Evolutionary conservation across 92 coral and sea anemone species (phyloP).

Genomic region (Zoanthus gigantus): DNA sequence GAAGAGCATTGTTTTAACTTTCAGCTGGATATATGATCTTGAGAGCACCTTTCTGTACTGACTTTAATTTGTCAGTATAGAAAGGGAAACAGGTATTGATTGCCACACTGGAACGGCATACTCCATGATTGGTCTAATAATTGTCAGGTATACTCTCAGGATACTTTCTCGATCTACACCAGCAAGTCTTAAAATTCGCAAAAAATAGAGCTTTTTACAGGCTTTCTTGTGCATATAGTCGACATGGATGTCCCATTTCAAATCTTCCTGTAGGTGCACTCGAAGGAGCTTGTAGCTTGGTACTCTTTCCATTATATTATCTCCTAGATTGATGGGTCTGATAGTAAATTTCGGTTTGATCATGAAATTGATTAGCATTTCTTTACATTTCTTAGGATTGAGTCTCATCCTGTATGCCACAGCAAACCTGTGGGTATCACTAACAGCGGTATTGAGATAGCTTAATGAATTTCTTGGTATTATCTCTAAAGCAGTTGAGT

Average conservation of each 20-base stretch:
- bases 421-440: slow-evolving; percentile 36
- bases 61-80: neutral
- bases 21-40: neutral
- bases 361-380: slow-evolving; percentile 45
- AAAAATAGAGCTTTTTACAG: slow-evolving; percentile 39
- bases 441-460: slow-evolving; percentile 12
- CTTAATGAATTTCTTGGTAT: slow-evolving; percentile 49
- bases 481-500: slow-evolving; percentile 49
- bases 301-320: slow-evolving; percentile 23
- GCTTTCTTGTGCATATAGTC: slow-evolving; percentile 38
- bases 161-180: neutral
- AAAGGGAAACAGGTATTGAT: neutral
- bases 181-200: slow-evolving; percentile 27
- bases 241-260: slow-evolving; percentile 43
- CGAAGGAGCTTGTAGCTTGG: slow-evolving; percentile 38
- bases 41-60: neutral
- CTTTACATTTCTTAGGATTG: slow-evolving; percentile 51
- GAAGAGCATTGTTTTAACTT: neutral
- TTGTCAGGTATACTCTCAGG: slow-evolving; percentile 1
- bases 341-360: neutral
- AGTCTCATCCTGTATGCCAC: slow-evolving; percentile 22
- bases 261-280: slow-evolving; percentile 16
- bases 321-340: slow-evolving; percentile 28
- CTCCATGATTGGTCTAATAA: neutral
- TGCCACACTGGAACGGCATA: slow-evolving; percentile 19